Evolutionary conservation across 2,888 invertebrate genomes (phyloP).

Genomic region (Drosophila rubida): DNA sequence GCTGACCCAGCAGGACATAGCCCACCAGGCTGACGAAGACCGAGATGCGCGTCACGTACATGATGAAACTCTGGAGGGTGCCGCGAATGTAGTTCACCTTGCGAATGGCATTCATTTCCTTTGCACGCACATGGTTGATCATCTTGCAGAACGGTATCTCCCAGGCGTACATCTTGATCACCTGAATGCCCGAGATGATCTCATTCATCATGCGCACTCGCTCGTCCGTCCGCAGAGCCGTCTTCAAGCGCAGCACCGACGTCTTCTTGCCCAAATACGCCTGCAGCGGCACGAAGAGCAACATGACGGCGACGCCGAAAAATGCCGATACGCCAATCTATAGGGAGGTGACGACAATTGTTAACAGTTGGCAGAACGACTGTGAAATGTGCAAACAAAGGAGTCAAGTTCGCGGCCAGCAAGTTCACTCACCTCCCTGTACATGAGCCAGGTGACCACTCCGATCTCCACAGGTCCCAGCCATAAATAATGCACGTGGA

Average conservation of each 20-base stretch:
- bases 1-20: slow-evolving; percentile 89
- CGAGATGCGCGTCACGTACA: slow-evolving; percentile 95
- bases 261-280: slow-evolving; percentile 91
- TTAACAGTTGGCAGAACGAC: background rate
- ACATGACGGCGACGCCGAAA: slow-evolving; percentile 87
- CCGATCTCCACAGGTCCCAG: slow-evolving; percentile 94
- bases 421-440: slow-evolving; percentile 86
- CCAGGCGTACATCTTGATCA: slow-evolving; percentile 99
- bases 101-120: slow-evolving; percentile 88
- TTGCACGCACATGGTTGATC: slow-evolving; percentile 88
- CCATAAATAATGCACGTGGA: slow-evolving; percentile 96
- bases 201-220: slow-evolving; percentile 96
- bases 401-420: background rate
- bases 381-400: too few relatives aligned
- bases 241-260: slow-evolving; percentile 90
- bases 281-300: slow-evolving; percentile 91
- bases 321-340: slow-evolving; percentile 86
- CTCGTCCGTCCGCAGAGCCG: slow-evolving; percentile 94
- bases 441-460: slow-evolving; percentile 92
- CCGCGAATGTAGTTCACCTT: slow-evolving; percentile 91
- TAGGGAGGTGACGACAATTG: background rate
- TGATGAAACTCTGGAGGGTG: slow-evolving; percentile 92
- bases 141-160: slow-evolving; percentile 94
- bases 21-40: slow-evolving; percentile 93
- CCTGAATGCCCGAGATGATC: slow-evolving; percentile 94